Evolutionary conservation across 2,888 invertebrate genomes (phyloP), one percentile per base, ranked within the genome.

Genomic region (Serripes groenlandicus): DNA sequence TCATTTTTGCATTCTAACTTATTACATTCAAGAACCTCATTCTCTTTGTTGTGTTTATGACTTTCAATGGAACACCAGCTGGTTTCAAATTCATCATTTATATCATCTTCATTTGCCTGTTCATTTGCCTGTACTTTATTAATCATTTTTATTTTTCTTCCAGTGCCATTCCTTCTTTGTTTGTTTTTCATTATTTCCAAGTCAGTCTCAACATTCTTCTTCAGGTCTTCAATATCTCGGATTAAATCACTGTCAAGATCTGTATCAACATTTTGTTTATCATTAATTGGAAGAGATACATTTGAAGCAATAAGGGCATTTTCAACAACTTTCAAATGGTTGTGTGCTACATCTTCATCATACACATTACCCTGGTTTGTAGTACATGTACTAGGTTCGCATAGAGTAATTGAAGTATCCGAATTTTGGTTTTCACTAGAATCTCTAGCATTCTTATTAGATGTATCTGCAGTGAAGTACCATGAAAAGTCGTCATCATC

Each of bases 401-500:
- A n/a, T n/a, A n/a, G n/a, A n/a, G 18, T 42, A 18, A 42, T 42
- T n/a, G n/a, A n/a, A n/a, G n/a, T n/a, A n/a, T n/a, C n/a, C n/a
- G n/a, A n/a, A n/a, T n/a, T n/a, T n/a, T n/a, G n/a, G n/a, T n/a
- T n/a, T n/a, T n/a, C n/a, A n/a, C n/a, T n/a, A n/a, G n/a, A n/a
- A n/a, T n/a, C n/a, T n/a, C n/a, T n/a, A n/a, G n/a, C n/a, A n/a
- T n/a, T n/a, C n/a, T n/a, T n/a, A n/a, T n/a, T n/a, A n/a, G n/a
- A n/a, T 49, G 15, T 49, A 49, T 49, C 49, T 11, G 28, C 60
- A 15, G 23, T 32, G 23, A 64, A 64, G 37, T 35, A 64, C 64
- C 64, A 64, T 7, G 64, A 64, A 18, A 64, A 64, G 1, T 64
- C 64, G 37, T 64, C 64, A 64, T 64, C 64, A 21, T 64, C 26